Base-by-base conservation (phyloP, 2,888 invertebrate species). In the Mystacides longicornis region DNA sequence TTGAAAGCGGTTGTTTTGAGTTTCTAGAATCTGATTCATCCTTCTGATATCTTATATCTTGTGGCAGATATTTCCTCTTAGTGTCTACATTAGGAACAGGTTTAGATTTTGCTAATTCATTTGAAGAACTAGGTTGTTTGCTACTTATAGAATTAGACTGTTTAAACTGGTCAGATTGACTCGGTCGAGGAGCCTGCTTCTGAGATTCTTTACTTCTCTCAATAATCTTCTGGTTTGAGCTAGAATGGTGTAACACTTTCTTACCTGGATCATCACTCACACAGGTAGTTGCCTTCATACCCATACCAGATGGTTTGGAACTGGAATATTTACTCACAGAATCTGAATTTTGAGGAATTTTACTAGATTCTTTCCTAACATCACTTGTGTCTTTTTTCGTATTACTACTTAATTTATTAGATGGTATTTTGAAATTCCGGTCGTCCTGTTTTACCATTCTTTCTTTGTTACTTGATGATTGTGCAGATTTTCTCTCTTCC, bases 11-110 rank as follows among this genome's bases (percentile, higher is more conserved):
- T 5, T 18, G 46, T 21, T 21, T 46, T 51, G 56, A 21, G 3
- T 42, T 21, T 46, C 37, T 52, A 0, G 67, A 67, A 62, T 80
- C 80, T 1, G 79, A 62, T 78, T 77, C 46, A n/a, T 18, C 46
- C 20, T 46, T 46, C 16, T 37, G 37, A 14, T 37, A 7, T 37
- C 37, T 37, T 4, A 37, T 37, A 14, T 37, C 37, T 14, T 37
- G 37, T n/a, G 37, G 37, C 16, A 37, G 16, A 3, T 7, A 37
- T 3, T 3, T 37, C 16, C 14, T 37, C 16, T 37, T 37, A 27
- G 5, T 27, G 11, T 27, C 11, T 27, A 11, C 11, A 7, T 37
- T 3, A 4, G 16, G 3, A 37, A 7, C 14, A 7, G 37, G 4
- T 37, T 14, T 37, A 37, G 37, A 37, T 37, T 37, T 37, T 4